phyloP scores from a whole-genome alignment of 2,113 vertebrate genomes.

The Atherinomorus stipes region DNA sequence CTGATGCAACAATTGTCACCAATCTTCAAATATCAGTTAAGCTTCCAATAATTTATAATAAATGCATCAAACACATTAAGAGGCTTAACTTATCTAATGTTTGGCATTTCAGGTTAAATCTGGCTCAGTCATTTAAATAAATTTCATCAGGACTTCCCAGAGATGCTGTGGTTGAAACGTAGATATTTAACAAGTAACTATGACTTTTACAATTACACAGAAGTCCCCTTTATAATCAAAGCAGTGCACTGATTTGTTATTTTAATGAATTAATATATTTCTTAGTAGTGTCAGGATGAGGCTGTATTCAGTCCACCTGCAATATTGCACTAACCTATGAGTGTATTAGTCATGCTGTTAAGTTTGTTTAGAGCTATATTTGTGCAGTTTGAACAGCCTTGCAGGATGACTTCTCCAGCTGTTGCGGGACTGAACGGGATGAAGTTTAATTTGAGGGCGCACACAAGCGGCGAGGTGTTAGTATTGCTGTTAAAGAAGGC shows the following conservation, averaged over 20 bases:
- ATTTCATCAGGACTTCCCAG: too few species aligned
- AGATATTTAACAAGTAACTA: too few species aligned
- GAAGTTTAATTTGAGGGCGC: conserved; percentile 57
- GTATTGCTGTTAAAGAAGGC: conserved; percentile 51
- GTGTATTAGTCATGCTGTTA: neutral
- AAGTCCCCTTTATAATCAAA: neutral
- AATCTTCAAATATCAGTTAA: neutral
- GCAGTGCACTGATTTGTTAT: neutral
- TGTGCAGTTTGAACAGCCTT: neutral
- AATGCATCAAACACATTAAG: neutral
- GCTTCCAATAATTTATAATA: neutral
- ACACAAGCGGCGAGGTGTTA: conserved; percentile 53
- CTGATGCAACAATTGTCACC: neutral
- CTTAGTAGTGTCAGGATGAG: too few species aligned
- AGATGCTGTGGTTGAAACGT: neutral
- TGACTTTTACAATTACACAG: too few species aligned
- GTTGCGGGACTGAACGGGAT: neutral
- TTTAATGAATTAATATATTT: neutral
- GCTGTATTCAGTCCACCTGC: too few species aligned
- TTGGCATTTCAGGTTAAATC: neutral
- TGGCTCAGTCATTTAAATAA: neutral
- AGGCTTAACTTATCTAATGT: neutral
- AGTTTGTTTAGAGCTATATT: neutral
- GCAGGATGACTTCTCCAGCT: neutral
- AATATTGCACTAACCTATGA: too few species aligned